Evolutionary conservation across 2,113 vertebrate genomes (phyloP).

Genomic region (Ahaetulla prasina): DNA sequence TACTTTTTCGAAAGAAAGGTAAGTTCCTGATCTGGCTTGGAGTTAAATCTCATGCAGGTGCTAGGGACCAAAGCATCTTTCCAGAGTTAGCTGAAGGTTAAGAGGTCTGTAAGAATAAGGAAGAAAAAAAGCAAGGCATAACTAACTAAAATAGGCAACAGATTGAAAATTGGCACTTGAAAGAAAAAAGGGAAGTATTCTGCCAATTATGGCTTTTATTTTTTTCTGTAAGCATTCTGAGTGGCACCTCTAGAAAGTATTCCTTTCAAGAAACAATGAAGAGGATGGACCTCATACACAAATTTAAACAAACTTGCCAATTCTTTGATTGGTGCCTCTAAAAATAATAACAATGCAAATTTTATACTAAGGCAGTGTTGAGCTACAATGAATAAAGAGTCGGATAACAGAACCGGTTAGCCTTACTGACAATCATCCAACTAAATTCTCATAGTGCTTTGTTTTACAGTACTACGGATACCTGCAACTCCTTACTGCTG

Average conservation of each 20-base stretch:
- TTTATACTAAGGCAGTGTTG: neutral
- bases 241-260: neutral
- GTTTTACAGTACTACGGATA: neutral
- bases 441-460: conserved; percentile 1
- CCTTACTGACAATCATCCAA: neutral
- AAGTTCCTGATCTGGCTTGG: neutral
- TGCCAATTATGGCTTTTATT: neutral
- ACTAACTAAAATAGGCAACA: neutral
- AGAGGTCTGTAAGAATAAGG: neutral
- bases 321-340: neutral
- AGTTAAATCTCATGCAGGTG: neutral
- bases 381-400: neutral
- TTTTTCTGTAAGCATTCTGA: neutral
- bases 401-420: neutral
- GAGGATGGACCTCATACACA: neutral
- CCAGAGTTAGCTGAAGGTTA: neutral
- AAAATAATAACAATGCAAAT: neutral
- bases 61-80: neutral
- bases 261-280: neutral
- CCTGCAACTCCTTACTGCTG: neutral
- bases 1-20: neutral
- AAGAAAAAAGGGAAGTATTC: neutral
- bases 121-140: neutral
- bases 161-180: neutral
- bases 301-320: neutral